Evolutionary conservation across 2,888 invertebrate genomes (phyloP), one percentile per base, ranked within the genome.

Genomic region (Trisateles emortualis): DNA sequence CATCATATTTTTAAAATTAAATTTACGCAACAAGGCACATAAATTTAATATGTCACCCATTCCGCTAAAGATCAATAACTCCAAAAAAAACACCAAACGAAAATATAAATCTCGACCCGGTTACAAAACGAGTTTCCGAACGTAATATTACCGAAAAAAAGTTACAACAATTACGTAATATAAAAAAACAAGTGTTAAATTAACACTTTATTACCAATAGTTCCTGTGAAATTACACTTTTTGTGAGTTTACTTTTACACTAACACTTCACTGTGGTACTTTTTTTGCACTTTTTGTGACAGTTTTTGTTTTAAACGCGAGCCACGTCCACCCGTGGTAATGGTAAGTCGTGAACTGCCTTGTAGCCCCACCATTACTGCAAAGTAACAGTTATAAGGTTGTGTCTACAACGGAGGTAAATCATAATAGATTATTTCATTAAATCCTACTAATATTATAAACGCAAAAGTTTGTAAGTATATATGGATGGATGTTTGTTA

Each of bases 91-190:
- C 53, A 41, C 35, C 45, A 30, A 19, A 51, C 44, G 44, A 32
- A 58, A 52, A 56, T 42, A 48, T 24, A 53, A 58, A 59, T 43
- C 56, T 19, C 32, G 59, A 62, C 62, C 59, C 53, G 58, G 52
- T 67, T 67, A 56, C 57, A 45, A 56, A 69, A 69, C 68, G 16
- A 49, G 70, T 63, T 61, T 53, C 52, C 40, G 35, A 35, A 53
- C 58, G 56, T 59, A 53, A 69, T 64, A 59, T 52, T 59, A 58
- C 52, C 53, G 45, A 70, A 70, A 65, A 52, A 44, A 60, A 60
- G 50, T 32, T 53, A 30, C 17, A n/a, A 32, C 1, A 29, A 39
- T 66, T 60, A 53, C 52, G 24, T 58, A 65, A 63, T 48, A 36
- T 10, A 29, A 32, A 35, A 30, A 40, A 40, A 39, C 8, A 2